These are phyloP conservation scores for Trogon surrucura DNA, from an alignment of 2,113 vertebrate species.

Conservation along the genomic window DNA sequence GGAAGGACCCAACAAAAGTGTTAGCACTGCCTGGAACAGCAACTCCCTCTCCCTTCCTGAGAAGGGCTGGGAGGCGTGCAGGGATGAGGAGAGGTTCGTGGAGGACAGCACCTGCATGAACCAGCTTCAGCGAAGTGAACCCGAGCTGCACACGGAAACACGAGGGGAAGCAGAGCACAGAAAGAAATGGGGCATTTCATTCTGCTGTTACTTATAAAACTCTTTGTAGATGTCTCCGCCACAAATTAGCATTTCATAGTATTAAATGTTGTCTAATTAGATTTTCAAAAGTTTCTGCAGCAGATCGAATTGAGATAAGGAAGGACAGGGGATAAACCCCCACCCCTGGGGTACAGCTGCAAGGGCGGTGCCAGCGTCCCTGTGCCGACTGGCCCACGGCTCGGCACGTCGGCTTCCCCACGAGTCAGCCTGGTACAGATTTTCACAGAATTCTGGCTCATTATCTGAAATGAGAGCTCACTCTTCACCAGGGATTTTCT, in stretches of 20 bases:
- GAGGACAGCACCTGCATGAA: background rate
- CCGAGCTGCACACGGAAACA: background rate
- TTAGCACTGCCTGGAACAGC: background rate
- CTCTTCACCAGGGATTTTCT: conserved; percentile 52
- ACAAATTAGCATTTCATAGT: background rate
- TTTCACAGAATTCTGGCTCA: conserved; percentile 7
- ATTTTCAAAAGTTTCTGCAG: background rate
- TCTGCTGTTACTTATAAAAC: background rate
- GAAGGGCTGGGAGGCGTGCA: background rate
- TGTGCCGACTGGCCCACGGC: background rate
- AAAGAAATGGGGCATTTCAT: background rate
- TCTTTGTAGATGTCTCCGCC: background rate
- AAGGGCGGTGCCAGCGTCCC: background rate
- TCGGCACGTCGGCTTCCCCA: background rate
- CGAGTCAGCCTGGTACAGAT: background rate
- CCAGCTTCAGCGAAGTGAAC: background rate
- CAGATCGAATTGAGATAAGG: background rate
- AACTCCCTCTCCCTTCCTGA: background rate
- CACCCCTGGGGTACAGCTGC: background rate
- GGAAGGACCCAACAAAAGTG: background rate
- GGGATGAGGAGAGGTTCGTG: background rate
- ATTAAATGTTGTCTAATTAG: background rate
- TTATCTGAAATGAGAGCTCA: conserved; percentile 37
- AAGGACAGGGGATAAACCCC: background rate
- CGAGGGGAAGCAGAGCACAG: background rate